phyloP scores from a whole-genome alignment of 2,888 invertebrate genomes.

The Agonopterix arenella region DNA sequence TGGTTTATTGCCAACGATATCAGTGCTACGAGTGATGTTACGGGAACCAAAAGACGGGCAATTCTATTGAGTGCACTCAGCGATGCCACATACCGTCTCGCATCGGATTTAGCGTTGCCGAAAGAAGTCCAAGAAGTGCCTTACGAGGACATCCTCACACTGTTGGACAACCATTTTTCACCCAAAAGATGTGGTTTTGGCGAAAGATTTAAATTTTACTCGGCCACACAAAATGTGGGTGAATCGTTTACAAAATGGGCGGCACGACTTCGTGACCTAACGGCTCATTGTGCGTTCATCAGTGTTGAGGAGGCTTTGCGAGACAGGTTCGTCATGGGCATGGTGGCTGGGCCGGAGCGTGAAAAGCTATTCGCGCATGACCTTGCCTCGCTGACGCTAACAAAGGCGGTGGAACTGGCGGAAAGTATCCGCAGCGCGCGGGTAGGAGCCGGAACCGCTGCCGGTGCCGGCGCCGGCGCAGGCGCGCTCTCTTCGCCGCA shows the following conservation, averaged over 20 bases:
- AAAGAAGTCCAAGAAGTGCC: background rate
- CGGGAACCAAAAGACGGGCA: background rate
- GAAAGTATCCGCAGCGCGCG: constrained; percentile 8
- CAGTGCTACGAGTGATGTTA: background rate
- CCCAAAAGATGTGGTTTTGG: constrained; percentile 1
- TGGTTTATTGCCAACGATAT: constrained; percentile 1
- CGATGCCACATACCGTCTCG: background rate
- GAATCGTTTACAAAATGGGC: constrained; percentile 6
- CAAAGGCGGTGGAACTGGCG: constrained; percentile 10
- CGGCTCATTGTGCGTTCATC: constrained; percentile 4
- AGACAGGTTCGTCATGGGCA: constrained; percentile 7
- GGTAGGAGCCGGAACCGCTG: background rate
- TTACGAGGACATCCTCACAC: constrained; percentile 1
- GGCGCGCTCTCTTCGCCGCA: background rate
- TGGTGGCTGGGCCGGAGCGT: constrained; percentile 5
- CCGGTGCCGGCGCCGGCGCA: background rate
- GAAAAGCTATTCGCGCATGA: constrained; percentile 3
- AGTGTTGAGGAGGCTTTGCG: background rate
- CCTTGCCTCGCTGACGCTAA: constrained; percentile 5
- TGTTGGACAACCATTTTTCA: constrained; percentile 4
- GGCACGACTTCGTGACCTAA: constrained; percentile 5
- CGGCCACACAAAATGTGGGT: constrained; percentile 1
- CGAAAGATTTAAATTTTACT: constrained; percentile 5
- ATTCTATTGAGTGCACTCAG: background rate
- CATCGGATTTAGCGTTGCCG: background rate